Evolutionary conservation across 2,888 invertebrate species (phyloP).

Genomic region (Matsumyia berberina): DNA sequence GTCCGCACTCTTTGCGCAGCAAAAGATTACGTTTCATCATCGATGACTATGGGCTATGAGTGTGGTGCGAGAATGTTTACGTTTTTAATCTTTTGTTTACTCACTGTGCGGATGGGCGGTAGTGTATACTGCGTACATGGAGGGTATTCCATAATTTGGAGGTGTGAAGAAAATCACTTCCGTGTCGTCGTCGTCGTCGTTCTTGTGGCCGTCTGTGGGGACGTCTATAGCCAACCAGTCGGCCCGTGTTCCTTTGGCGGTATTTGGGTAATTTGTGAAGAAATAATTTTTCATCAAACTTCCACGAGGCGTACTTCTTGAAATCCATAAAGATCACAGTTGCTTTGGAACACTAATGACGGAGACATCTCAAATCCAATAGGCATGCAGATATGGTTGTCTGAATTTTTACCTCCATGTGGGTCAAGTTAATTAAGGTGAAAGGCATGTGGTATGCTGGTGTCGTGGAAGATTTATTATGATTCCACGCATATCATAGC

Average conservation of each 20-base stretch:
- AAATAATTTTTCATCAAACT: conserved; percentile 39
- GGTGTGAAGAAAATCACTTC: conserved; percentile 75
- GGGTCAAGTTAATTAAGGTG: conserved; percentile 58
- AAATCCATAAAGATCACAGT: conserved; percentile 34
- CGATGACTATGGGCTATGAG: conserved; percentile 46
- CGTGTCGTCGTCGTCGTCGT: conserved; percentile 50
- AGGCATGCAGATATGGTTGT: conserved; percentile 47
- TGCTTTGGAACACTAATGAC: conserved; percentile 54
- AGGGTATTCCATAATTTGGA: conserved; percentile 56
- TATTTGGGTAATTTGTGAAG: conserved; percentile 52
- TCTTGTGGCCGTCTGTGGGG: neutral
- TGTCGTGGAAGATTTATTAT: conserved; percentile 35
- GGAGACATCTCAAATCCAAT: conserved; percentile 53
- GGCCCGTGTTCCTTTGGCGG: conserved; percentile 50
- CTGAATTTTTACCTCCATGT: conserved; percentile 34
- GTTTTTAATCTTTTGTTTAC: conserved; percentile 73
- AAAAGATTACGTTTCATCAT: conserved; percentile 75
- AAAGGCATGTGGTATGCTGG: conserved; percentile 3
- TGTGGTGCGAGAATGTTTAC: conserved; percentile 67
- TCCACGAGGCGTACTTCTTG: conserved; percentile 36
- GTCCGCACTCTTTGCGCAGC: conserved; percentile 64
- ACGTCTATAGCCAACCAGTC: neutral
- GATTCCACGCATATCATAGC: neutral
- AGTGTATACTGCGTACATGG: conserved; percentile 20
- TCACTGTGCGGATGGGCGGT: conserved; percentile 18